Evolutionary conservation across 2,113 vertebrate genomes (phyloP).

Genomic region (Petaurus breviceps): DNA sequence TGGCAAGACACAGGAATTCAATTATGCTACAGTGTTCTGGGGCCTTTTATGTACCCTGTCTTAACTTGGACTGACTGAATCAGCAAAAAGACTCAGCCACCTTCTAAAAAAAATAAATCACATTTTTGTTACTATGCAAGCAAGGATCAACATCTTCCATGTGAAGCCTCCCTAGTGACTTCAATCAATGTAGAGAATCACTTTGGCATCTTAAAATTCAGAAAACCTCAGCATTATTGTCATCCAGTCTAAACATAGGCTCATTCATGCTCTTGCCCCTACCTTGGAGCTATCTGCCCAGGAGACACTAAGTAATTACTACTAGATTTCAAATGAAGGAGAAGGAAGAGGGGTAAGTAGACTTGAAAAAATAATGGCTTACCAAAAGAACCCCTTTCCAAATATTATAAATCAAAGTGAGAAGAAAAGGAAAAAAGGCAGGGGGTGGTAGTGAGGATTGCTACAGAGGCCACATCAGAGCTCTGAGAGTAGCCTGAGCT

Average conservation of each 20-base stretch:
- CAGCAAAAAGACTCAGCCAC: slow-evolving; percentile 3
- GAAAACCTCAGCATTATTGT: not conserved
- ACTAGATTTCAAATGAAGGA: not conserved
- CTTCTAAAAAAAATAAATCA: not conserved
- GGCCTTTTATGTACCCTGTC: slow-evolving; percentile 14
- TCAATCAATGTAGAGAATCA: not conserved
- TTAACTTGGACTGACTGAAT: slow-evolving; percentile 49
- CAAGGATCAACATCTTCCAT: not conserved
- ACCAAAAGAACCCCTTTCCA: not conserved
- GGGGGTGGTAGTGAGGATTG: not conserved
- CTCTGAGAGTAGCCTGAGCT: not conserved
- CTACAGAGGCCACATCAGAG: not conserved
- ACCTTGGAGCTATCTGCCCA: not conserved
- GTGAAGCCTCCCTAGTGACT: not conserved
- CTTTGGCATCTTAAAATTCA: not conserved
- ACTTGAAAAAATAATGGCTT: not conserved
- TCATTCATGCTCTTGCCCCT: not conserved
- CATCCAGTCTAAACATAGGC: not conserved
- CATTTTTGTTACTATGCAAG: not conserved
- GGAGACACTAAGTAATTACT: not conserved
- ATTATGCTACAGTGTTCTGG: slow-evolving; percentile 12
- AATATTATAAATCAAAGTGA: not conserved
- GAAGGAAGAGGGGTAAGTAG: not conserved
- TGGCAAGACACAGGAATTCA: slow-evolving; percentile 48
- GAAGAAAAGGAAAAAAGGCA: not conserved